Base-by-base conservation (phyloP, 2,888 invertebrate species). In the Gandaritis pyraliata region DNA sequence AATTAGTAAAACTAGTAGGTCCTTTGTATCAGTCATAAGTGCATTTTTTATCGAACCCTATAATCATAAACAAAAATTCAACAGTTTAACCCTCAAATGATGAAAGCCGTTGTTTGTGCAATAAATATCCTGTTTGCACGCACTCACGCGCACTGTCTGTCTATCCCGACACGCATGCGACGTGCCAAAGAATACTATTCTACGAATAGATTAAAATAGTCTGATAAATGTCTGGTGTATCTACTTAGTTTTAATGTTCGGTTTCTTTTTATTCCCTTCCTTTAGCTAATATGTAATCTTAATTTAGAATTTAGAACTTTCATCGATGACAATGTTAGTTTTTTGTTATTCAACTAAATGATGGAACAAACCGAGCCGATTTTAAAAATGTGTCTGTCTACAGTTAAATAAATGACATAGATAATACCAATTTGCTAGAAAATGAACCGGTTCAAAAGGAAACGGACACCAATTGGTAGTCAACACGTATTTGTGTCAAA, bases 121-220 rank as follows among this genome's bases (percentile, higher is more conserved):
- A 90, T 90, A 90, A 90, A 90, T 90, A 85, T 87, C 81, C 69
- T 66, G 80, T 84, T 83, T 84, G 89, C 88, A 87, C 83, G 88
- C 89, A 87, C 85, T 88, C 87, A 82, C 83, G 89, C 88, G 88
- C 88, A 84, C 77, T 80, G 83, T 82, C 81, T 80, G 83, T 82
- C 81, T 80, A 81, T 81, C 80, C 79, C 78, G 66, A 83, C 87
- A 87, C 87, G 87, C 83, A 83, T 86, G 85, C 81, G 74, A 80
- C 87, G 85, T 88, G 90, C 88, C 90, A 88, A 87, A 80, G 78
- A 80, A 77, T 77, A 80, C 81, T 23, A 81, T 51, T 56, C 59
- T 63, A 48, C 52, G 63, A 65, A 66, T 62, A 65, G 61, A 61
- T 64, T 30, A 54, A 64, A 66, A 65, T 67, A 67, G 64, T 64